Conservation (phyloP, 2,113 vertebrate genomes). For the Lycaon pictus region DNA sequence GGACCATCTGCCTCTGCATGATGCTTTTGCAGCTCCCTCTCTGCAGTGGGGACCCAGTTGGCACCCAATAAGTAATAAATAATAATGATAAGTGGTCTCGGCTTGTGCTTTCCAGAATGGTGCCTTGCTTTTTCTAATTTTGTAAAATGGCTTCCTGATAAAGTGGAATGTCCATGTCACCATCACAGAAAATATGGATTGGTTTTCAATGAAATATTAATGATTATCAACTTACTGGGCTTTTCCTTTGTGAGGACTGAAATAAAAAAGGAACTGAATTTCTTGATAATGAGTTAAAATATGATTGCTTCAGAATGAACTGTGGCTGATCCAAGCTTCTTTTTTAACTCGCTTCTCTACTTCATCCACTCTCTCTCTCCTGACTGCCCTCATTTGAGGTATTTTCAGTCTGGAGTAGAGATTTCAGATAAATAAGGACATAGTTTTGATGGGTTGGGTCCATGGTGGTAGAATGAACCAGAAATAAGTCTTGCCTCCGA, state of each 20-base stretch:
- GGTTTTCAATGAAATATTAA: slow-evolving; percentile 78
- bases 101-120: slow-evolving; percentile 72
- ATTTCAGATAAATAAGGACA: not conserved
- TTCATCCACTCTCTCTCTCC: not conserved
- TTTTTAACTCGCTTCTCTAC: not conserved
- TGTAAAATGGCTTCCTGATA: slow-evolving; percentile 74
- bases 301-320: not conserved
- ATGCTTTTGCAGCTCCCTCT: not conserved
- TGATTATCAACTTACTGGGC: slow-evolving; percentile 65
- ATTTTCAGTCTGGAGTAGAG: not conserved
- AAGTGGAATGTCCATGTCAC: slow-evolving; percentile 68
- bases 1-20: not conserved
- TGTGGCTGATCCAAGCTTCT: not conserved
- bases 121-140: slow-evolving; percentile 73
- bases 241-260: slow-evolving; percentile 58
- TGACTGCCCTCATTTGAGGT: not conserved
- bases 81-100: slow-evolving; percentile 70
- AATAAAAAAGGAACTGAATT: slow-evolving; percentile 53
- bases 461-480: not conserved
- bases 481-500: not conserved
- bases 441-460: not conserved
- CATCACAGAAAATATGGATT: slow-evolving; percentile 71
- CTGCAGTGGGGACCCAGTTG: slow-evolving; percentile 12
- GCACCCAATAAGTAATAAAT: slow-evolving; percentile 76
- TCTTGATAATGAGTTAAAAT: slow-evolving; percentile 56